Base-by-base conservation (phyloP, 2,888 invertebrate genomes). In the Lumbricus terrestris region DNA sequence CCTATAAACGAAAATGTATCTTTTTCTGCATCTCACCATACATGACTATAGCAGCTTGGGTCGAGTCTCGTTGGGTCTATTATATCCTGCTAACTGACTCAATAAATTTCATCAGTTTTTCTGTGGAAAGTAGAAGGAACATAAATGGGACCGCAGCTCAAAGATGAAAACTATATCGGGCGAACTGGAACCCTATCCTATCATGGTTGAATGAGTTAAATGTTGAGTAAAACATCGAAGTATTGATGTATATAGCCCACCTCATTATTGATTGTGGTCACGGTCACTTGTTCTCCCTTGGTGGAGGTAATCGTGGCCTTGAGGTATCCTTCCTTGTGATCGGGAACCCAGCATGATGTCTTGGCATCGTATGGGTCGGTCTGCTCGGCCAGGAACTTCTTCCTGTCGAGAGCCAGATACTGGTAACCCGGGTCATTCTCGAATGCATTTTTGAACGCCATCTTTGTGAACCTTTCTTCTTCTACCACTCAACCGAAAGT, bases 291-390 rank as follows among this genome's bases (percentile, higher is more conserved):
- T 93, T 99, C 99, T 94, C 99, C 99, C 96, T 99, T 99, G 96
- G 98, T 98, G 95, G 98, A 98, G 96, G 97, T 97, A 96, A 99
- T 99, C 96, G 99, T 98, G 95, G 98, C 99, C 96, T 98, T 97
- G 94, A 98, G 95, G 96, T 97, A 99, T 95, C 99, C 99, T 95
- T 99, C 98, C 96, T 98, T 99, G 94, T 98, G 98, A 96, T 98
- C 97, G 94, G 99, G 98, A 93, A 99, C 97, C 99, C 99, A 99
- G 96, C 98, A 98, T 95, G 98, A 97, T 96, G 99, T 99, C 96
- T 99, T 99, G 92, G 94, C 94, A 91, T 95, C 95, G 91, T 93
- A 94, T 42, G 94, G 91, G 90, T 93, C n/a, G n/a, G n/a, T 92
- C 92, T 93, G 93, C 91, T 94, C 94, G 91, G 93, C 93, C 93